Percentiles rank a stretch among this genome's conserved stretches.
These are phyloP conservation scores for Stylophora pistillata DNA, from an alignment of 64 coral and sea anemone genomes.

Conservation along the genomic window DNA sequence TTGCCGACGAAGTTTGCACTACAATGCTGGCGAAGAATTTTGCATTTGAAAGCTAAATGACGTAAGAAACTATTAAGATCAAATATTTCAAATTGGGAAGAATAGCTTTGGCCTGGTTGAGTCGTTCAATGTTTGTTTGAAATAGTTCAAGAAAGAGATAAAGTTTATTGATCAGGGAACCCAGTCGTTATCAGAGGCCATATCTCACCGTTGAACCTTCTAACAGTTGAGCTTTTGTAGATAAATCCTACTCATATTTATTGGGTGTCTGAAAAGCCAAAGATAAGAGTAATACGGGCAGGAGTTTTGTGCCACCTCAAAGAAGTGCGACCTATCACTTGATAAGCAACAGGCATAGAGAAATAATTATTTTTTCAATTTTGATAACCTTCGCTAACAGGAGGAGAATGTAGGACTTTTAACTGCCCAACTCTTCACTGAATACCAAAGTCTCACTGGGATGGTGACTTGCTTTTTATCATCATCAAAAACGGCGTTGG, in stretches of 20 bases:
- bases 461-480: background rate
- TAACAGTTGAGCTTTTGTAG: background rate
- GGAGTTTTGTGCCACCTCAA: background rate
- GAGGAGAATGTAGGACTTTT: background rate
- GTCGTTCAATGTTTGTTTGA: background rate
- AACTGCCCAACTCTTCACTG: background rate
- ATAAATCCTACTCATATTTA: background rate
- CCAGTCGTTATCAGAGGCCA: background rate
- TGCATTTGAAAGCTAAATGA: too few relatives aligned
- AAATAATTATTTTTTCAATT: background rate
- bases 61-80: too few relatives aligned
- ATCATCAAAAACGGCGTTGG: too few relatives aligned
- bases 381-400: background rate
- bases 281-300: background rate
- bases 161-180: background rate
- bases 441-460: background rate
- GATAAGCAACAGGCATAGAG: conserved; percentile 5
- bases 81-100: too few relatives aligned
- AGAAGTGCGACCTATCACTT: background rate
- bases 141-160: background rate
- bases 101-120: background rate
- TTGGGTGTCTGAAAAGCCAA: background rate
- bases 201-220: background rate
- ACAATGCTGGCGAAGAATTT: too few relatives aligned
- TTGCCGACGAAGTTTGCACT: too few relatives aligned